Conservation (phyloP, 2,888 invertebrate species). For the Asteroscopus sphinx region DNA sequence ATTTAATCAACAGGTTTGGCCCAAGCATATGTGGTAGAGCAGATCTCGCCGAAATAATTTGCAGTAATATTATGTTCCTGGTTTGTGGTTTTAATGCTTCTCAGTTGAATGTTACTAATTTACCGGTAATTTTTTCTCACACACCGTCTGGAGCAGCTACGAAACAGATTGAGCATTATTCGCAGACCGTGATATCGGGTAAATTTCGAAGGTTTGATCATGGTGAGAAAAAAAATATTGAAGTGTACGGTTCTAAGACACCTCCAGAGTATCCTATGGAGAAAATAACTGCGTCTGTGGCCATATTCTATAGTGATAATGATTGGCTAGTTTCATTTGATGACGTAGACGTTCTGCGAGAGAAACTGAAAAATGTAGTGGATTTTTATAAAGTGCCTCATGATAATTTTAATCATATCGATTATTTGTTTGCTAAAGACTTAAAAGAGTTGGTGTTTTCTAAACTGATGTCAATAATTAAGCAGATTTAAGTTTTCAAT, state of each 20-base stretch:
- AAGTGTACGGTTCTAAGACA: constrained; percentile 19
- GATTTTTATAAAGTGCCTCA: constrained; percentile 54
- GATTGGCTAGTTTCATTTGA: constrained; percentile 52
- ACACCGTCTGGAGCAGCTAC: constrained; percentile 77
- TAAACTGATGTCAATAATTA: constrained; percentile 40
- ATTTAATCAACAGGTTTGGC: constrained; percentile 24
- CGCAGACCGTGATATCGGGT: constrained; percentile 51
- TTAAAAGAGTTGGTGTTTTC: constrained; percentile 49
- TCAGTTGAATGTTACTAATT: constrained; percentile 42
- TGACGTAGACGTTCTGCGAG: constrained; percentile 32
- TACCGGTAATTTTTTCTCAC: constrained; percentile 53
- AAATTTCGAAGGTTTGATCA: constrained; percentile 57
- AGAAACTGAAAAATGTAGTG: constrained; percentile 53
- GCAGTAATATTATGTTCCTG: constrained; percentile 39
- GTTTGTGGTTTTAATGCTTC: constrained; percentile 41
- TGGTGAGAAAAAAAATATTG: constrained; percentile 41
- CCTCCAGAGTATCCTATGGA: constrained; percentile 58
- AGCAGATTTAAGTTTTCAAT: constrained; percentile 5
- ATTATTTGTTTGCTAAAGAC: constrained; percentile 59
- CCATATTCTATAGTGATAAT: constrained; percentile 54
- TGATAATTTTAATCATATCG: constrained; percentile 59
- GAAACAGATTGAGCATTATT: constrained; percentile 73
- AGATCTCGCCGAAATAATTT: constrained; percentile 38
- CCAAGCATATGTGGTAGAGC: constrained; percentile 32
- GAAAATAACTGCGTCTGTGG: constrained; percentile 55